phyloP scores from a whole-genome alignment of 2,113 vertebrate species.

The Prietella phreatophila region DNA sequence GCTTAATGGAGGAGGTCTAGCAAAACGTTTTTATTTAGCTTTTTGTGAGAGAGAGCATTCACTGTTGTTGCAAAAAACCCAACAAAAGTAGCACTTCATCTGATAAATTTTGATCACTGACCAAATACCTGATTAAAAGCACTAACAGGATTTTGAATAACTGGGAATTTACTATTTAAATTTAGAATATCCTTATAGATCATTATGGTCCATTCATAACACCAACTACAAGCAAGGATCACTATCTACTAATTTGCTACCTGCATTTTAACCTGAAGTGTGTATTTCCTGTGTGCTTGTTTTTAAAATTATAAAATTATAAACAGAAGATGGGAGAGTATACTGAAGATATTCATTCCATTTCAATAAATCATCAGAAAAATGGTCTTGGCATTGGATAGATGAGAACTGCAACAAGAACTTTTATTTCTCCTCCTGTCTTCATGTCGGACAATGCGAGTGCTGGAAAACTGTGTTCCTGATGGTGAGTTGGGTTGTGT shows the following conservation, averaged over 20 bases:
- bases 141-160: no score
- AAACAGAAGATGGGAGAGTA: slow-evolving; percentile 50
- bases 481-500: no score
- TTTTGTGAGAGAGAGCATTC: background rate
- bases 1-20: background rate
- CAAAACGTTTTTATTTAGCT: background rate
- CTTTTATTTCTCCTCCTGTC: background rate
- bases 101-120: no score
- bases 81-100: background rate
- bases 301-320: slow-evolving; percentile 46
- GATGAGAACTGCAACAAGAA: background rate
- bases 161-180: background rate
- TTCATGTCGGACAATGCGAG: background rate
- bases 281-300: background rate
- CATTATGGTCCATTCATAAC: background rate
- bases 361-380: background rate
- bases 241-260: slow-evolving; percentile 7
- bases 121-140: no score
- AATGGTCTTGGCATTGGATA: background rate
- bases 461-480: no score
- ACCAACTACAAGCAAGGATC: background rate
- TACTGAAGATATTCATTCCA: slow-evolving; percentile 19
- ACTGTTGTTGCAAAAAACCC: background rate
- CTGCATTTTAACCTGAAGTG: background rate
- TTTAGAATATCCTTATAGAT: background rate